These are phyloP conservation scores for Drosophila rufa DNA, from an alignment of 1,140 invertebrate species.

Conservation along the genomic window DNA sequence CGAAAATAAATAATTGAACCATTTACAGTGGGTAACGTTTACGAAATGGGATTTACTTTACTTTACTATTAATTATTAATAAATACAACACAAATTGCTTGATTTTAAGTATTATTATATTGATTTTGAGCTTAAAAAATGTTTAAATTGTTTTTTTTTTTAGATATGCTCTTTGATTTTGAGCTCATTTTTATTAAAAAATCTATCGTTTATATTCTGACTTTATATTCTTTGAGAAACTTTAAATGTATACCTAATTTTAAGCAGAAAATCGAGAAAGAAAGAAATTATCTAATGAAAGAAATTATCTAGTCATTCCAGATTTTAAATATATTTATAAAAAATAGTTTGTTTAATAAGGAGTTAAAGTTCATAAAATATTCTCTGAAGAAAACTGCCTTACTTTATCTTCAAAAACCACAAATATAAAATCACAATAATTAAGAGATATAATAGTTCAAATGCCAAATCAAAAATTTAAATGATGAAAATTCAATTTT, in stretches of 20 bases:
- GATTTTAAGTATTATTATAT: neutral
- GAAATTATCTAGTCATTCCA: neutral
- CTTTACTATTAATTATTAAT: neutral
- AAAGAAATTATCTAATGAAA: no score
- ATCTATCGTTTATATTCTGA: neutral
- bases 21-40: neutral
- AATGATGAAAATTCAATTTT: no score
- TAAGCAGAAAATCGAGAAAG: neutral
- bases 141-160: neutral
- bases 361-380: neutral
- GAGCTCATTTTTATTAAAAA: neutral
- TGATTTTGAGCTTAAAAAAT: neutral
- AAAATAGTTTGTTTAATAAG: neutral
- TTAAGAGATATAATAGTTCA: no score
- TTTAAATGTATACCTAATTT: neutral
- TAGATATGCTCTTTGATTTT: neutral
- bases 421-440: neutral
- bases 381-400: neutral
- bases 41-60: neutral
- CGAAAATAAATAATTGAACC: neutral
- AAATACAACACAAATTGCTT: neutral
- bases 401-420: no score
- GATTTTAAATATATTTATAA: neutral
- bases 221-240: neutral
- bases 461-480: neutral